phyloP scores from a whole-genome alignment of 2,113 vertebrate species.

The Seriola dumerili region DNA sequence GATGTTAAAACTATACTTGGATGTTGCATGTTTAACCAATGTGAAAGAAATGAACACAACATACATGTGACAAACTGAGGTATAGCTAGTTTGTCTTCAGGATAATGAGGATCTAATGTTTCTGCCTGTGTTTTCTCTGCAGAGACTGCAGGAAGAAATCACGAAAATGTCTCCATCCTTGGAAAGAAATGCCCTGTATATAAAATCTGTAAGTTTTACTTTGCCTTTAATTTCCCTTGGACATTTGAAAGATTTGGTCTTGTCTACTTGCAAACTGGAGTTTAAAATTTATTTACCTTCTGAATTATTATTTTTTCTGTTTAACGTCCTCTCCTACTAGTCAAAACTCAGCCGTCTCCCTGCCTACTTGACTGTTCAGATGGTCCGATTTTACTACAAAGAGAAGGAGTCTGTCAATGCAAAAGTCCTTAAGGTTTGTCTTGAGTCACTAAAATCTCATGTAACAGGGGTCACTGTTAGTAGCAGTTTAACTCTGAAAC shows the following conservation, averaged over 20 bases:
- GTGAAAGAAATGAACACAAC: not conserved
- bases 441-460: not conserved
- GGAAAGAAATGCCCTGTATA: constrained; percentile 97
- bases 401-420: constrained; percentile 99
- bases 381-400: constrained; percentile 99
- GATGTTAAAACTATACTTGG: not conserved
- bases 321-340: constrained; percentile 71
- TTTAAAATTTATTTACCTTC: not conserved
- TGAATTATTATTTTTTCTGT: not conserved
- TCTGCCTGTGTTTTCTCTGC: constrained; percentile 28
- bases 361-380: constrained; percentile 97
- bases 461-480: not conserved
- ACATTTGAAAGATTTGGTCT: not conserved
- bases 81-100: not conserved
- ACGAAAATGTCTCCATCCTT: constrained; percentile 95
- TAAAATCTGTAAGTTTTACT: constrained; percentile 92
- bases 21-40: not conserved
- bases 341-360: constrained; percentile 97
- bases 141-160: constrained; percentile 99
- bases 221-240: not conserved
- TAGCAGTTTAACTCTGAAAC: not conserved
- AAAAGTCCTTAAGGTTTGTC: constrained; percentile 97
- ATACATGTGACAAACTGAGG: not conserved
- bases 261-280: not conserved
- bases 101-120: not conserved